A percentile compares a stretch with the other conserved stretches of the same genome.
Conservation (phyloP, 2,888 invertebrate genomes). For the Diadromus collaris region DNA sequence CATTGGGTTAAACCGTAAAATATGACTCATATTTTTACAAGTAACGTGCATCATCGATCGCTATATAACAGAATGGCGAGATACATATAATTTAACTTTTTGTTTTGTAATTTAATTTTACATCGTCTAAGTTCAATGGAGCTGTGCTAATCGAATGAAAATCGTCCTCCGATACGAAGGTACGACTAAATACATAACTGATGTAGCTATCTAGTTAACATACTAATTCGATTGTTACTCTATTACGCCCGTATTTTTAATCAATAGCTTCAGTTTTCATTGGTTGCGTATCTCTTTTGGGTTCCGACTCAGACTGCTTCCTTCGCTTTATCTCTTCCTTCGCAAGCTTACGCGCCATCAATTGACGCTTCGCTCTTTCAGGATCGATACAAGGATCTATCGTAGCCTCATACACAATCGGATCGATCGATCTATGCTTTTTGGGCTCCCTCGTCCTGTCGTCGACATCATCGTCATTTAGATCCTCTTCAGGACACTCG, state of each 20-base stretch:
- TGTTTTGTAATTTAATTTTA: too few species aligned
- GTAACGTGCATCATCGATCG: too few species aligned
- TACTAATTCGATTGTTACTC: not conserved
- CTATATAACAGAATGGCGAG: too few species aligned
- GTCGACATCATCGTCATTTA: conserved; percentile 23
- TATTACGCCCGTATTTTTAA: not conserved
- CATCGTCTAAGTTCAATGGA: too few species aligned
- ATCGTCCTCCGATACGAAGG: not conserved
- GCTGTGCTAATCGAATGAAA: too few species aligned
- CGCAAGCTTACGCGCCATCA: conserved; percentile 64
- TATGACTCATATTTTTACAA: too few species aligned
- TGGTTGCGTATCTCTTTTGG: not conserved
- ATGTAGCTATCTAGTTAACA: not conserved
- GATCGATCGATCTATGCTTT: conserved; percentile 60
- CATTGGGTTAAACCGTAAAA: not conserved
- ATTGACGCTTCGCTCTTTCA: conserved; percentile 65
- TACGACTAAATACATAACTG: not conserved
- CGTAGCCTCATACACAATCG: conserved; percentile 66
- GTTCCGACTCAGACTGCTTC: conserved; percentile 1
- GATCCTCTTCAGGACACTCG: conserved; percentile 60
- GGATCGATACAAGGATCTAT: conserved; percentile 71
- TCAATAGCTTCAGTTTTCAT: not conserved
- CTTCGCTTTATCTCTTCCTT: conserved; percentile 39
- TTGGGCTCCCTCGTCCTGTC: conserved; percentile 12
- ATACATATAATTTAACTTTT: too few species aligned